Conservation (phyloP, 1,140 invertebrate species). For the Sesamia nonagrioides region DNA sequence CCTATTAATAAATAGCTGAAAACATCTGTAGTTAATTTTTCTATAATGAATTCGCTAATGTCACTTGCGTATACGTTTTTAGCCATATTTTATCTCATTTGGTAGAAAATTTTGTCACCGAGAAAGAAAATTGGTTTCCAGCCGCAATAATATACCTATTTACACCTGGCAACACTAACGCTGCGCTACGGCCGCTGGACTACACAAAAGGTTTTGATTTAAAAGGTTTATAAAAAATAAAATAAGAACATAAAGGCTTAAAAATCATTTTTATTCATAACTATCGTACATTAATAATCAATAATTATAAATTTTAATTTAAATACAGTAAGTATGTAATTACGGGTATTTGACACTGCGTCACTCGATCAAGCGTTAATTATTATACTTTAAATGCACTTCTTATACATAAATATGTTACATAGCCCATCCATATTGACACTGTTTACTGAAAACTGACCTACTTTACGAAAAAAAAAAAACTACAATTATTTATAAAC, state of each 20-base stretch:
- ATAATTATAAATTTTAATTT: slow-evolving; percentile 76
- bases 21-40: too few species aligned
- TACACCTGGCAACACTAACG: too few species aligned
- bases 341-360: slow-evolving; percentile 70
- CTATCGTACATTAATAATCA: slow-evolving; percentile 84
- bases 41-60: too few species aligned
- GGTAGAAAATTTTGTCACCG: too few species aligned
- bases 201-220: too few species aligned
- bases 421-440: slow-evolving; percentile 4
- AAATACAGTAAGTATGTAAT: slow-evolving; percentile 69
- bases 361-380: slow-evolving; percentile 69
- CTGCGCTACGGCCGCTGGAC: too few species aligned
- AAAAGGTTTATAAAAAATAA: slow-evolving; percentile 8
- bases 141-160: too few species aligned
- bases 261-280: slow-evolving; percentile 85
- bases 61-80: too few species aligned
- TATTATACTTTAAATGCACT: slow-evolving; percentile 68
- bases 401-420: slow-evolving; percentile 33
- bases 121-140: too few species aligned
- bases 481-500: neutral
- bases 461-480: slow-evolving; percentile 1
- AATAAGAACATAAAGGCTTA: slow-evolving; percentile 60
- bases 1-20: too few species aligned
- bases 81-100: too few species aligned
- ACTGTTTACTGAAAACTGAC: slow-evolving; percentile 1